Percentiles rank a stretch among this genome's conserved stretches.
Evolutionary conservation across 2,113 vertebrate genomes (phyloP).

Genomic region (Onychorhynchus coronatus): DNA sequence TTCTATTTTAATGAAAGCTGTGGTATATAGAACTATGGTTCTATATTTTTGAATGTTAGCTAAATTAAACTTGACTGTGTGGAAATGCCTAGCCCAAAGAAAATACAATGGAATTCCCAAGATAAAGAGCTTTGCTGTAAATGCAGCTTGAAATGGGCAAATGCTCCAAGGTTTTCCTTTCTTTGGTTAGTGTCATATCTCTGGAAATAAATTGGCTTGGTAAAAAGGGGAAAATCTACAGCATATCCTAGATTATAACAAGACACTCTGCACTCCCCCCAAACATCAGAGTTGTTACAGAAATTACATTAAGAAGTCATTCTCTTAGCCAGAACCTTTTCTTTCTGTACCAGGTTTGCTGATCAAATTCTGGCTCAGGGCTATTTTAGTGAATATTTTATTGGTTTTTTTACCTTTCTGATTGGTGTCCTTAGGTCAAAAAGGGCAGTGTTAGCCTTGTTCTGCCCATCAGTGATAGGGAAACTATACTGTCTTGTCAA

Average conservation of each 20-base stretch:
- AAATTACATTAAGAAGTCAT: background rate
- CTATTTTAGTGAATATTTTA: conserved; percentile 2
- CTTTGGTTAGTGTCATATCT: background rate
- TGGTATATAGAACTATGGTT: conserved; percentile 15
- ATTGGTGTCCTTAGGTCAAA: background rate
- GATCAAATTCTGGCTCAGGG: background rate
- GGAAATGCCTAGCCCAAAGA: conserved; percentile 42
- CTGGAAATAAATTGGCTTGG: background rate
- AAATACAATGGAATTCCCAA: conserved; percentile 32
- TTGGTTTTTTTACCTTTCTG: background rate
- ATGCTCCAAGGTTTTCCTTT: background rate
- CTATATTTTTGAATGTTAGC: conserved; percentile 38
- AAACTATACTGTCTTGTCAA: conserved; percentile 33
- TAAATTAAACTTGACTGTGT: conserved; percentile 55
- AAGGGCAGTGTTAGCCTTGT: background rate
- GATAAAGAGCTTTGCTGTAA: background rate
- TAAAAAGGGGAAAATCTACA: background rate
- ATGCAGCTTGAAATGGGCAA: background rate
- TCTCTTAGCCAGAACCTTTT: background rate
- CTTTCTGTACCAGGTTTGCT: background rate
- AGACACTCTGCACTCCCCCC: background rate
- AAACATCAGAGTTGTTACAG: background rate
- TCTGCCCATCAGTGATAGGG: background rate
- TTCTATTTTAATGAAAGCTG: conserved; percentile 32
- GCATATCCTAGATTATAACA: background rate